Evolutionary conservation across 2,888 invertebrate species (phyloP).

Genomic region (Microctonus hyperodae): DNA sequence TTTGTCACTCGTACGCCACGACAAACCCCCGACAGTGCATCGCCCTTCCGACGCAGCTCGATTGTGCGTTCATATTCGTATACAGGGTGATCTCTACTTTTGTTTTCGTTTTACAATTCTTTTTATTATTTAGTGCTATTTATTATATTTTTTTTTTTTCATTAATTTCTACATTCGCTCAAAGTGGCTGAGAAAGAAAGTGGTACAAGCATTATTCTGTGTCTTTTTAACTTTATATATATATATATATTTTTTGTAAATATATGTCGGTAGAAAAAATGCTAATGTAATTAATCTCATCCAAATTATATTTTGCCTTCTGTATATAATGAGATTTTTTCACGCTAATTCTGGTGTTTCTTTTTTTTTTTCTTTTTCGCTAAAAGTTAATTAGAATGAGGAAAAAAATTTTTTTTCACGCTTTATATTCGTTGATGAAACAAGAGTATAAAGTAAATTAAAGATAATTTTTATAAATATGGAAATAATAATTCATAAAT

Average conservation of each 20-base stretch:
- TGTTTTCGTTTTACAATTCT: background rate
- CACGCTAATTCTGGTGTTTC: background rate
- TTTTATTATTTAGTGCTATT: background rate
- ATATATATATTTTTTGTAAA: no score
- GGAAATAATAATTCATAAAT: background rate
- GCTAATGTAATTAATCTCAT: background rate
- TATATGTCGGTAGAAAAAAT: background rate
- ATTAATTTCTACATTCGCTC: conserved; percentile 3
- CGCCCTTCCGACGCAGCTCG: conserved; percentile 51
- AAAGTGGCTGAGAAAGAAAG: background rate
- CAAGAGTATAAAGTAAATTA: background rate
- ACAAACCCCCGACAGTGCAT: conserved; percentile 51
- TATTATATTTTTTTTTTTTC: background rate
- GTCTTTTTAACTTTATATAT: no score
- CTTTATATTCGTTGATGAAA: conserved; percentile 6
- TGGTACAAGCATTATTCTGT: no score
- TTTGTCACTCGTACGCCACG: conserved; percentile 34
- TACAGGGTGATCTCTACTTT: conserved; percentile 38
- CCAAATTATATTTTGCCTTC: background rate
- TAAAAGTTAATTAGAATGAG: conserved; percentile 6
- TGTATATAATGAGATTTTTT: background rate
- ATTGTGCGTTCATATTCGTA: conserved; percentile 41
- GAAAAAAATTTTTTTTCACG: background rate
- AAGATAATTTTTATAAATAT: background rate
- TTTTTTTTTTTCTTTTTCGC: background rate